Evolutionary conservation across 2,888 invertebrate species (phyloP), one percentile per base, ranked within the genome.

Genomic region (Drosophila flavopinicola): DNA sequence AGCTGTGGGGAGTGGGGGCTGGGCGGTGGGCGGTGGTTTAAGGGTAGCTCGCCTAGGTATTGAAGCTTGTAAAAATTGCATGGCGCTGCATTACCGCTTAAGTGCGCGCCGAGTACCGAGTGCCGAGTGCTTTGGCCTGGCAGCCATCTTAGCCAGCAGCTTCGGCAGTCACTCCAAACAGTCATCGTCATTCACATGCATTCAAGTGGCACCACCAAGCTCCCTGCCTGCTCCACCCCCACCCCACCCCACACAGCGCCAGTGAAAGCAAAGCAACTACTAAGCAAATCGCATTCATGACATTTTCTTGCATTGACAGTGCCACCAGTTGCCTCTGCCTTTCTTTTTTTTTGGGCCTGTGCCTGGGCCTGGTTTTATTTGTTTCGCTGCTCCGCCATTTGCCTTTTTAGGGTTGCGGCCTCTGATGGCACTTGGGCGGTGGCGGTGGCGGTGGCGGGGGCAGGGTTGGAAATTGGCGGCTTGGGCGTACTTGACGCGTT

Each of bases 401-500:
- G 63, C 64, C 57, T 54, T 58, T 71, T 59, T 53, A 48, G 82
- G 65, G 65, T 56, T 58, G 72, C 63, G 68, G 56, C 39, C 53
- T 53, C 42, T 23, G 39, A 54, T 39, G 44, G 17, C 20, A 7
- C 7, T 24, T 7, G 49, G 29, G 41, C 6, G 11, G 11, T 4
- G 15, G n/a, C 38, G 11, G 24, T 23, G 11, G 2, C 33, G 20
- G 11, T 20, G 15, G 24, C 11, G 17, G 33, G 38, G 27, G 57
- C 52, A 38, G 44, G 60, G 64, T 56, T 56, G 59, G 65, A 70
- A 65, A 60, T 78, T 78, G 74, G 39, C 59, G 41, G 57, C 82
- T 75, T 83, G 75, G 86, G 64, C 69, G 76, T 75, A 87, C 88
- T 88, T 87, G 87, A 87, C 88, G 89, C 86, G 88, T 83, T 87